Conservation (phyloP, 2,113 vertebrate species). For the Cygnus atratus region DNA sequence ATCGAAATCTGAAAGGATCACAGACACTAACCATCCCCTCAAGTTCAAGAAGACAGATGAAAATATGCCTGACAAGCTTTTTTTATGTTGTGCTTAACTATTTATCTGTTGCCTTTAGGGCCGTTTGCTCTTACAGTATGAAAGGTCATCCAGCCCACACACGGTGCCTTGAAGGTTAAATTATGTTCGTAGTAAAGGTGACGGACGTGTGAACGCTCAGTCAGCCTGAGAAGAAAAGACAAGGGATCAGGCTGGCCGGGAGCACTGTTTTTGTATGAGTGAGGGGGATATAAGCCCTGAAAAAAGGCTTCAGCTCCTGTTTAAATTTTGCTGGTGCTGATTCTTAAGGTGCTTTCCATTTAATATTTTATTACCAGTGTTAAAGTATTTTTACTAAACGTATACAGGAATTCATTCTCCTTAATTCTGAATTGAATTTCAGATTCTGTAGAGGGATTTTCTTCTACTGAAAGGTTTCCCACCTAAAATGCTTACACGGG, state of each 20-base stretch:
- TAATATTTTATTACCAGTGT: background rate
- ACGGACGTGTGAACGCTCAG: fast-evolving
- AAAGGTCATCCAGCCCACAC: background rate
- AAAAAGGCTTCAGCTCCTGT: background rate
- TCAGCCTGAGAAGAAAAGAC: background rate
- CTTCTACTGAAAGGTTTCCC: background rate
- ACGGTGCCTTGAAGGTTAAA: background rate
- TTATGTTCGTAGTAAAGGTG: background rate
- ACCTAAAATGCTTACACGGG: background rate
- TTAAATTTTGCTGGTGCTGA: background rate
- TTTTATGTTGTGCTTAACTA: background rate
- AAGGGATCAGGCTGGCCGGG: background rate
- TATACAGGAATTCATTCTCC: background rate
- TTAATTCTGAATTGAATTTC: background rate
- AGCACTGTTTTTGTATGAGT: background rate
- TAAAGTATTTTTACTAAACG: background rate
- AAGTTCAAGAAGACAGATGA: background rate
- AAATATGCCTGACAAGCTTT: background rate
- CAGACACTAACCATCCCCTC: background rate
- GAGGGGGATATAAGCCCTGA: background rate
- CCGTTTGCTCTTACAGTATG: background rate
- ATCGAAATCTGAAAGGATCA: background rate
- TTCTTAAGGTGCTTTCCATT: background rate
- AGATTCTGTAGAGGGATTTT: background rate
- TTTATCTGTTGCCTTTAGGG: background rate